Percentiles rank a stretch among this genome's conserved stretches.
phyloP scores from a whole-genome alignment of 1,140 invertebrate species.

The Mercenaria mercenaria region DNA sequence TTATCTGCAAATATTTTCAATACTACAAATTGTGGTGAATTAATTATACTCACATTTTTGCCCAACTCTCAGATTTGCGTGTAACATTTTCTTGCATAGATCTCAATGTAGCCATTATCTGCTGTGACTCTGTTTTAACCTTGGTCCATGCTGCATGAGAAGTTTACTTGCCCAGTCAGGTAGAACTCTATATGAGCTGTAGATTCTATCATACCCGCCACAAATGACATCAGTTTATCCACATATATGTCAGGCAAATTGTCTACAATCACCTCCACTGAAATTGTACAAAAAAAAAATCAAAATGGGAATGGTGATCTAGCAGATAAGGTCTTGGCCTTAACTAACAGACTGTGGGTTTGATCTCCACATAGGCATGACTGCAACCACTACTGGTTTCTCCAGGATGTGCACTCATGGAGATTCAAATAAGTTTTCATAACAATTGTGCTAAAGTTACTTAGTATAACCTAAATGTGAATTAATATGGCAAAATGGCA shows the following conservation, averaged over 20 bases:
- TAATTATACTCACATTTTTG: constrained; percentile 94
- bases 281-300: constrained; percentile 81
- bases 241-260: constrained; percentile 92
- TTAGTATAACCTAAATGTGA: too few relatives aligned
- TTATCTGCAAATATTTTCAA: too few relatives aligned
- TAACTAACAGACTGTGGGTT: too few relatives aligned
- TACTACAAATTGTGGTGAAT: too few relatives aligned
- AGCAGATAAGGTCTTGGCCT: too few relatives aligned
- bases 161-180: constrained; percentile 92
- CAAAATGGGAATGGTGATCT: too few relatives aligned
- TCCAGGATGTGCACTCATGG: too few relatives aligned
- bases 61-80: constrained; percentile 92
- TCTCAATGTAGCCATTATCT: constrained; percentile 89
- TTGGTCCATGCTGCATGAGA: constrained; percentile 89
- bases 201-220: constrained; percentile 91
- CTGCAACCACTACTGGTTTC: too few relatives aligned
- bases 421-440: too few relatives aligned
- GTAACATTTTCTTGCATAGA: constrained; percentile 93
- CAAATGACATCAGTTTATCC: constrained; percentile 90
- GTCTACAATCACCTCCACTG: constrained; percentile 92
- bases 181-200: constrained; percentile 96
- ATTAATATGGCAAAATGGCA: too few relatives aligned
- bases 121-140: constrained; percentile 86
- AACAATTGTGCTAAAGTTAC: too few relatives aligned
- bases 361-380: too few relatives aligned